Conservation (phyloP, 2,797 vertebrate genomes). For the Chelidonichthys spinosus region DNA sequence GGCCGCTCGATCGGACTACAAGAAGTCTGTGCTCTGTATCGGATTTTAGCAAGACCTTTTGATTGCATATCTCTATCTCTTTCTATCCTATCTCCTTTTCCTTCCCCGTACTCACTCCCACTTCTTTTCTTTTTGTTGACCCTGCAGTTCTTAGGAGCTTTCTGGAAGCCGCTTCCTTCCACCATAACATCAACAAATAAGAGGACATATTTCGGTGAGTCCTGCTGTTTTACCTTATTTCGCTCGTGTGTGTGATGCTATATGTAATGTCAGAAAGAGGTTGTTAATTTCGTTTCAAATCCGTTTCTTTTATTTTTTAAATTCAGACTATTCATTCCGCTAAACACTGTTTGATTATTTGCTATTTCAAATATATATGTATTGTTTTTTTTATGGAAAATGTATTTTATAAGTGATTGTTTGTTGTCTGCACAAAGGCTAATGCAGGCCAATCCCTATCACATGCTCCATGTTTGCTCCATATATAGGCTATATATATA, state of each 20-base stretch:
- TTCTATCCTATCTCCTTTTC: not conserved
- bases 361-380: not conserved
- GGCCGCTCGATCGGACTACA: constrained; percentile 69
- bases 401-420: not conserved
- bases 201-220: constrained; percentile 84
- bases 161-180: constrained; percentile 71
- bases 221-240: not conserved
- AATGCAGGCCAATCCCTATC: not conserved
- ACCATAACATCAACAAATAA: constrained; percentile 76
- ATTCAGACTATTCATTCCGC: not conserved
- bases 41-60: constrained; percentile 74
- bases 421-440: not conserved
- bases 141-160: constrained; percentile 78
- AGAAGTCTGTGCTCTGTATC: constrained; percentile 67
- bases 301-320: not conserved
- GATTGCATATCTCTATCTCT: constrained; percentile 70
- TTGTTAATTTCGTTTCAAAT: not conserved
- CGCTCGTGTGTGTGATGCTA: not conserved
- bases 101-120: constrained; percentile 8
- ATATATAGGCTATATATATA: too few relatives aligned
- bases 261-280: not conserved
- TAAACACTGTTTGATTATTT: too few relatives aligned
- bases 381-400: not conserved
- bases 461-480: not conserved
- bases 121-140: not conserved